Conservation (phyloP, 1,140 invertebrate genomes). For the Anastrepha ludens region DNA sequence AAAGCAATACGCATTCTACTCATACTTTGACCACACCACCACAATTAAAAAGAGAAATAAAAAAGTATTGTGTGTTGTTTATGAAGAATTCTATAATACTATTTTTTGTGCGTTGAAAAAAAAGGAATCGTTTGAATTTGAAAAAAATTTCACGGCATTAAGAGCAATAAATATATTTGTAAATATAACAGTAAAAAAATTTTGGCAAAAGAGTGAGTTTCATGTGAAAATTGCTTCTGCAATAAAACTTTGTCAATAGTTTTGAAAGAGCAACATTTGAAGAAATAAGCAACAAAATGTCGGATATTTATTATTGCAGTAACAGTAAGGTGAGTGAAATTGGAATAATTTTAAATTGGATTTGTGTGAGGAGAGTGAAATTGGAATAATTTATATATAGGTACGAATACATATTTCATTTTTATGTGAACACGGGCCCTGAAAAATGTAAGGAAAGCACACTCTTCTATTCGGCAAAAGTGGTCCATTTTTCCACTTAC, state of each 20-base stretch:
- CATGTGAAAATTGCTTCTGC: background rate
- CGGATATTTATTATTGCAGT: slow-evolving; percentile 53
- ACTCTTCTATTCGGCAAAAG: too few species aligned
- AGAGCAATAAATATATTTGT: background rate
- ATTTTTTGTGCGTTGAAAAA: background rate
- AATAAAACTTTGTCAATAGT: background rate
- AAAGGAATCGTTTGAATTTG: background rate
- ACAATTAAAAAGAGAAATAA: background rate
- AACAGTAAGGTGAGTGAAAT: slow-evolving; percentile 41
- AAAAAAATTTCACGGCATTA: background rate
- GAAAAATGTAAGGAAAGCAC: too few species aligned
- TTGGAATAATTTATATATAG: too few species aligned
- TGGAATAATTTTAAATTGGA: too few species aligned
- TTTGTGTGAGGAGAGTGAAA: too few species aligned
- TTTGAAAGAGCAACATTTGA: background rate
- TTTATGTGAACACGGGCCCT: too few species aligned
- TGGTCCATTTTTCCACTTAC: too few species aligned
- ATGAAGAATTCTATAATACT: background rate
- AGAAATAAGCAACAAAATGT: slow-evolving; percentile 38
- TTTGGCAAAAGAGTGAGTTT: background rate
- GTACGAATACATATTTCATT: too few species aligned
- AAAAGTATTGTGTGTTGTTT: background rate
- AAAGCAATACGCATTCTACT: background rate
- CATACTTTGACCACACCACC: background rate
- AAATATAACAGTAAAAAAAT: background rate